phyloP scores from a whole-genome alignment of 35 echinoderm and acorn worm genomes.

The Apostichopus californicus region DNA sequence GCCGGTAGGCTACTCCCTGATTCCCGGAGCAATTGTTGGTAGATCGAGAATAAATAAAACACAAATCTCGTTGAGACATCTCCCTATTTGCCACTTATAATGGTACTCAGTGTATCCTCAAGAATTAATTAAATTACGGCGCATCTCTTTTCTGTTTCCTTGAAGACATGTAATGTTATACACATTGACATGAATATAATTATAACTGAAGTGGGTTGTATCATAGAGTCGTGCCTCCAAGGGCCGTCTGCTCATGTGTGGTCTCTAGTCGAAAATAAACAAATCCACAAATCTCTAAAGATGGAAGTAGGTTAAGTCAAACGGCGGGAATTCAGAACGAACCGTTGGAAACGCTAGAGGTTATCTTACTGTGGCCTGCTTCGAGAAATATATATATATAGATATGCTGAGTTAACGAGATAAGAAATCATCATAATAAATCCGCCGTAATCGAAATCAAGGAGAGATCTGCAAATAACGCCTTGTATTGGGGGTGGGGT shows the following conservation, averaged over 20 bases:
- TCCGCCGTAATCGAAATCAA: no score
- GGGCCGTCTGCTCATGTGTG: background rate
- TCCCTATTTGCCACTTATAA: background rate
- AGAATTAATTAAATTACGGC: background rate
- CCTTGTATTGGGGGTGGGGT: no score
- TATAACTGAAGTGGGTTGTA: background rate
- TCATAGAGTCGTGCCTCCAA: background rate
- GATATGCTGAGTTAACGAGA: no score
- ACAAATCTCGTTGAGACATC: background rate
- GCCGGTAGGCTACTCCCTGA: no score
- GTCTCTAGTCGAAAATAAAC: no score
- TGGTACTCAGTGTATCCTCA: background rate
- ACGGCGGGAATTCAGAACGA: background rate
- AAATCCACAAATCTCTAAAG: background rate
- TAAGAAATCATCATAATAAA: no score
- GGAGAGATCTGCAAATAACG: no score
- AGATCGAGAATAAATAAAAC: background rate
- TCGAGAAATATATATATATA: background rate
- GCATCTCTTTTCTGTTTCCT: background rate
- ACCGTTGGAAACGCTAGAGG: background rate
- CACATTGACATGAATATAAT: background rate
- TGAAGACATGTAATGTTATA: background rate
- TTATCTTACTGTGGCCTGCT: background rate
- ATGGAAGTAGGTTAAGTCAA: background rate
- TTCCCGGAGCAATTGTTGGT: no score